phyloP scores from a whole-genome alignment of 2,888 invertebrate species.

The Tupiocoris notatus region DNA sequence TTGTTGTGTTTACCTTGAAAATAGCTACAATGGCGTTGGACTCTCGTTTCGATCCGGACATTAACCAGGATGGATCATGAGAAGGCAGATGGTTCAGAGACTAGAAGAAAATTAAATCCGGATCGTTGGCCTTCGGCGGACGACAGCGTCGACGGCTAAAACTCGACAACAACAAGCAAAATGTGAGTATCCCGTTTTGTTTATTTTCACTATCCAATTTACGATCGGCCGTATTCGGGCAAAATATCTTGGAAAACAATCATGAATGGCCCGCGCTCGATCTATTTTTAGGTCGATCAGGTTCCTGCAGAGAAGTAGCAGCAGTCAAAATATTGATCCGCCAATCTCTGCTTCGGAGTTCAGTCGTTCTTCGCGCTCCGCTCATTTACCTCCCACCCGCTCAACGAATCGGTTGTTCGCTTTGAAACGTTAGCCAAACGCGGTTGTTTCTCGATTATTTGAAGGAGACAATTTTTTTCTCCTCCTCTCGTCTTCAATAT shows the following conservation, averaged over 20 bases:
- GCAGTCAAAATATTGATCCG: slow-evolving; percentile 34
- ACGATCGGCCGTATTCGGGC: background rate
- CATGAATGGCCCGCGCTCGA: background rate
- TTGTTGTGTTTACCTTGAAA: too few species aligned
- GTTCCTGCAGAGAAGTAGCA: slow-evolving; percentile 10
- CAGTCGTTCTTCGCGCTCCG: background rate
- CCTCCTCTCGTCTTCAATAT: slow-evolving; percentile 8
- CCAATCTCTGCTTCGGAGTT: background rate
- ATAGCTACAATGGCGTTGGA: too few species aligned
- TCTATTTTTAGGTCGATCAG: slow-evolving; percentile 34
- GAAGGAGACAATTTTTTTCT: background rate
- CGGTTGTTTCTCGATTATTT: too few species aligned
- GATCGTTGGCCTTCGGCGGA: too few species aligned
- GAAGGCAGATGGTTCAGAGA: too few species aligned
- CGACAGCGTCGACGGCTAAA: too few species aligned
- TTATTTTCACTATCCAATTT: too few species aligned
- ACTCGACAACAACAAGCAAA: too few species aligned
- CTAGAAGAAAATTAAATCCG: too few species aligned
- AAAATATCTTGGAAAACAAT: slow-evolving; percentile 30
- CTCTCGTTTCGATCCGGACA: too few species aligned
- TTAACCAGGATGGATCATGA: too few species aligned
- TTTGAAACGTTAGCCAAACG: background rate
- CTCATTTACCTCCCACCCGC: background rate
- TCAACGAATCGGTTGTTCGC: background rate
- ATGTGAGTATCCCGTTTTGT: too few species aligned